Percentiles rank a stretch among this genome's conserved stretches.
Evolutionary conservation across 2,888 invertebrate genomes (phyloP).

Genomic region (Clunio marinus): DNA sequence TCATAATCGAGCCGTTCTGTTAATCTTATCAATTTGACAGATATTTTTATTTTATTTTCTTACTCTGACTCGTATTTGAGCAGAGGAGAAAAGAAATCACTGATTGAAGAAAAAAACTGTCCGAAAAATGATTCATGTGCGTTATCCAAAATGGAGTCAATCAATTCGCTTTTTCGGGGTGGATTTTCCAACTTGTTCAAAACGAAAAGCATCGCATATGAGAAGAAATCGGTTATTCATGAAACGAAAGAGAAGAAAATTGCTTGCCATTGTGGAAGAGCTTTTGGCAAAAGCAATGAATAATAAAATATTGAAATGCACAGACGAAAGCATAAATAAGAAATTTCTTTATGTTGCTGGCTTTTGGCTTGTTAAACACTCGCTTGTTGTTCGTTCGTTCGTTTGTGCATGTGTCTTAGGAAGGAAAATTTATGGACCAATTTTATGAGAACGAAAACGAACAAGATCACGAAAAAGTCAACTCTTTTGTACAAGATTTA

Average conservation of each 20-base stretch:
- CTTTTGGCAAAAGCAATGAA: slow-evolving; percentile 29
- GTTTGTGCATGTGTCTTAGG: slow-evolving; percentile 17
- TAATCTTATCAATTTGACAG: slow-evolving; percentile 22
- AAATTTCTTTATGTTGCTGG: slow-evolving; percentile 18
- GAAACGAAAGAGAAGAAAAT: slow-evolving; percentile 25
- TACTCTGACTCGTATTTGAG: not conserved
- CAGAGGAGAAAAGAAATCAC: not conserved
- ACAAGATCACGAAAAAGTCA: no score
- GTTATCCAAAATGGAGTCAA: slow-evolving; percentile 26
- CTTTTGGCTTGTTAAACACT: not conserved
- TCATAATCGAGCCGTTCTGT: not conserved
- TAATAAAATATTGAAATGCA: slow-evolving; percentile 30
- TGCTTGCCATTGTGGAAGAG: slow-evolving; percentile 9
- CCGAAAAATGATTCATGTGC: slow-evolving; percentile 20
- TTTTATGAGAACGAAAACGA: slow-evolving; percentile 12
- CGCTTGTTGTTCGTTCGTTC: not conserved
- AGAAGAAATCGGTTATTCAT: slow-evolving; percentile 25
- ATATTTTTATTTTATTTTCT: not conserved
- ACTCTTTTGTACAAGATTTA: no score
- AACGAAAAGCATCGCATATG: not conserved
- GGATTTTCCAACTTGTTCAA: slow-evolving; percentile 17
- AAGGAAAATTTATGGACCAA: slow-evolving; percentile 19
- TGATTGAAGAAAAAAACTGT: not conserved
- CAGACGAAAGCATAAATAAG: slow-evolving; percentile 22
- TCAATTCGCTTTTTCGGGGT: slow-evolving; percentile 10